These are phyloP conservation scores for Alethe diademata DNA, from an alignment of 2,113 vertebrate genomes.

Conservation along the genomic window DNA sequence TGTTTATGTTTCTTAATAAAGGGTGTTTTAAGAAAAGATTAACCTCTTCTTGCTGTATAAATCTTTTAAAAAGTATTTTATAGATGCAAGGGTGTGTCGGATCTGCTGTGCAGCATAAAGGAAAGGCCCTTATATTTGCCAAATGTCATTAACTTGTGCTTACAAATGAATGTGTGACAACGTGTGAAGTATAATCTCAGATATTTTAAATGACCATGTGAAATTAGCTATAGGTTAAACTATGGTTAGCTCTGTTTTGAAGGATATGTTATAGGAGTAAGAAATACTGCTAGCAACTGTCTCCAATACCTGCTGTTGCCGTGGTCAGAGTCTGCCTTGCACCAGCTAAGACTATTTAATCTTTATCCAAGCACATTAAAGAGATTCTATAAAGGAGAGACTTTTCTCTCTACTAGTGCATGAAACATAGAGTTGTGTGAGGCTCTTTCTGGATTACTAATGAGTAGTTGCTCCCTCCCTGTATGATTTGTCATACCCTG, in stretches of 20 bases:
- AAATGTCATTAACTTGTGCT: neutral
- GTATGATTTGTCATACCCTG: neutral
- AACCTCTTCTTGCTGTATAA: neutral
- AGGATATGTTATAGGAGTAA: neutral
- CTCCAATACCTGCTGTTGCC: neutral
- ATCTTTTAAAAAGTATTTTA: neutral
- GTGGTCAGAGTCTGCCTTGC: neutral
- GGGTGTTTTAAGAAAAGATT: neutral
- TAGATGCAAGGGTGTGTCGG: neutral
- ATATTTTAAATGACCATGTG: neutral
- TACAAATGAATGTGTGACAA: neutral
- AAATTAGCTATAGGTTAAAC: neutral
- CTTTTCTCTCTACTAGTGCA: neutral
- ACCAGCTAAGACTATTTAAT: neutral
- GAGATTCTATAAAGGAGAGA: neutral
- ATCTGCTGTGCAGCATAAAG: neutral
- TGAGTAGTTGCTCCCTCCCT: neutral
- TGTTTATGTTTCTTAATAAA: slow-evolving; percentile 38
- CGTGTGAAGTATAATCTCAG: neutral
- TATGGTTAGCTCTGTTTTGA: neutral
- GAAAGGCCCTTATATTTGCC: neutral
- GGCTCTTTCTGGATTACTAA: neutral
- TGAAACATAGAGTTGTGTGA: neutral
- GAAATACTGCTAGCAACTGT: neutral
- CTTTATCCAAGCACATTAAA: neutral